Conservation (phyloP, 35 echinoderm and acorn worm genomes). For the Apostichopus parvimensis region DNA sequence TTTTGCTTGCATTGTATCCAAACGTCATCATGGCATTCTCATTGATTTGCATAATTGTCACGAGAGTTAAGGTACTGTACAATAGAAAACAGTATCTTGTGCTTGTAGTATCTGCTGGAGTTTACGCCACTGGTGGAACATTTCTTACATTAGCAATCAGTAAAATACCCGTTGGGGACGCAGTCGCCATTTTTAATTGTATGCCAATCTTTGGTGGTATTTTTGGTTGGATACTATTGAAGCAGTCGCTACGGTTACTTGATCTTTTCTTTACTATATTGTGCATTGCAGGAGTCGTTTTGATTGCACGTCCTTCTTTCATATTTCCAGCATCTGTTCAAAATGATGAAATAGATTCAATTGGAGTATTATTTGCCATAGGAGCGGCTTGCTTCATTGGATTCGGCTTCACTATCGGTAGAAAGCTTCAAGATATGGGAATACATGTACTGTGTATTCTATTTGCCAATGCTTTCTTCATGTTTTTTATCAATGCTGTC, state of each 20-base stretch:
- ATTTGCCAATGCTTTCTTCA: background rate
- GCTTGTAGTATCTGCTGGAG: background rate
- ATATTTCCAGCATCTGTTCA: background rate
- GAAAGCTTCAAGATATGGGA: conserved; percentile 9
- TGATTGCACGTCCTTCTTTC: conserved; percentile 43
- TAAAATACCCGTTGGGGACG: conserved; percentile 48
- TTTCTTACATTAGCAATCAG: conserved; percentile 24
- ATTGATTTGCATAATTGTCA: background rate
- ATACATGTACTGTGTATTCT: background rate
- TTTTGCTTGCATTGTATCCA: background rate
- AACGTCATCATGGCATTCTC: background rate
- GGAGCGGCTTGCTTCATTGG: conserved; percentile 14
- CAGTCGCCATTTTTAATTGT: conserved; percentile 34
- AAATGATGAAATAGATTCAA: background rate
- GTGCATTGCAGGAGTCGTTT: conserved; percentile 13
- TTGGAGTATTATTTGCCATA: conserved; percentile 23
- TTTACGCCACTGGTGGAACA: background rate
- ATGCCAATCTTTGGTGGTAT: conserved; percentile 42
- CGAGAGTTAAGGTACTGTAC: background rate
- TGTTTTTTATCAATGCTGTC: background rate
- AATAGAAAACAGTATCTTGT: background rate
- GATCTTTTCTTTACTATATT: conserved; percentile 27
- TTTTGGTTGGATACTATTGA: conserved; percentile 47
- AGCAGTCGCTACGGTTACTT: conserved; percentile 27
- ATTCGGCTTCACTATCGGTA: background rate